Evolutionary conservation across 2,113 vertebrate species (phyloP).

Genomic region (Benthochromis sp.): DNA sequence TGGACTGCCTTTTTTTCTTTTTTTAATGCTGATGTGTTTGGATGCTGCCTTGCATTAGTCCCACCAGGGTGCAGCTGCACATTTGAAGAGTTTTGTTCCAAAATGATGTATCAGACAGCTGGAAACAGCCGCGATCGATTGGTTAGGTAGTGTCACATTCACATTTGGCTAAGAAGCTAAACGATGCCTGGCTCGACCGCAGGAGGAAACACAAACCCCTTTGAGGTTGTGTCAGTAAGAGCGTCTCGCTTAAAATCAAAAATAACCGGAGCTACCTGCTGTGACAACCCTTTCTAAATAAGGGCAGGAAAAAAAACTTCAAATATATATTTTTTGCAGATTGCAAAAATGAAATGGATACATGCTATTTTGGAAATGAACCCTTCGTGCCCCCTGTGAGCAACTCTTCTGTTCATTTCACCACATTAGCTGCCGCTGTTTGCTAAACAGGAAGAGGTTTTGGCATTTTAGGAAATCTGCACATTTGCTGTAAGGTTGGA

Average conservation of each 20-base stretch:
- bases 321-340: background rate
- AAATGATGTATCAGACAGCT: conserved; percentile 37
- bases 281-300: background rate
- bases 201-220: background rate
- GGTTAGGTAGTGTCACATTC: background rate
- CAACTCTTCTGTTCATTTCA: background rate
- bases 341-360: conserved; percentile 12
- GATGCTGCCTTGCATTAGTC: conserved; percentile 58
- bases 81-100: conserved; percentile 46
- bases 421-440: background rate
- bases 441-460: background rate
- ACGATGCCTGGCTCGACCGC: background rate
- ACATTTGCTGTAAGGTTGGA: background rate
- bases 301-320: background rate
- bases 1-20: conserved; percentile 67
- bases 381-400: conserved; percentile 10
- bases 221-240: background rate
- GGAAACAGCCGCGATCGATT: background rate
- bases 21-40: conserved; percentile 51
- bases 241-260: background rate
- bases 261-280: background rate
- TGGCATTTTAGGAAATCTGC: background rate
- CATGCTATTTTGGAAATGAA: conserved; percentile 43
- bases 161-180: background rate
- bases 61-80: conserved; percentile 51